Evolutionary conservation across 92 coral and sea anemone genomes (phyloP), one percentile per base, ranked within the genome.

Genomic region (Epizoanthus illoricatus): DNA sequence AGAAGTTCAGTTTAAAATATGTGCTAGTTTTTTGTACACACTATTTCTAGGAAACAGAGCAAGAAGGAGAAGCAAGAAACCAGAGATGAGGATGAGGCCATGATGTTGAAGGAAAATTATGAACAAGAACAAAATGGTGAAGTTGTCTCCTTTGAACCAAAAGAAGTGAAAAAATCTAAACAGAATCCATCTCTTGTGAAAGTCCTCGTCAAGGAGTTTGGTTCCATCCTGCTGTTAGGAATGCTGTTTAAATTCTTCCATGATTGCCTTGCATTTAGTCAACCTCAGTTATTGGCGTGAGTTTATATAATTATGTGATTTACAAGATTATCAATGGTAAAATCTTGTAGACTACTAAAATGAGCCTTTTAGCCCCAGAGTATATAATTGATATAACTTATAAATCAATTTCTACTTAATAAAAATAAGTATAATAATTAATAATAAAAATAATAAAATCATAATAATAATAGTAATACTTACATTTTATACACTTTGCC

Each of bases 221-320:
- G 76, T 13, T 69, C 75, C 3, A 78, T 49, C 58, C 73, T 89
- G 80, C 83, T 91, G n/a, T 47, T 67, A 59, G 94, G 90, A 9
- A 33, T 75, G 4, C 43, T 91, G 57, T 82, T 60, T 69, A 91
- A 88, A 68, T 67, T 91, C 64, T 7, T 83, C 2, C 85, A 91
- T 61, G 94, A 91, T 73, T 59, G 75, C 64, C 86, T 91, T 39
- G 11, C 85, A 65, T 86, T 91, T 80, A 87, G 84, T 58, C 92
- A 88, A 79, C 94, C 94, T 20, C 86, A 79, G 66, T 18, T 85
- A 11, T 71, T 85, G 43, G 88, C 80, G 88, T 85, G 66, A 79
- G 88, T 65, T 43, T 8, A 20, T 61, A 28, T 42, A 19, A 9
- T 61, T 40, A 24, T 57, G 6, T 8, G 10, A 19, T 74, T 20